phyloP scores from a whole-genome alignment of 2,113 vertebrate species.

The Pseudorectes ferrugineus region DNA sequence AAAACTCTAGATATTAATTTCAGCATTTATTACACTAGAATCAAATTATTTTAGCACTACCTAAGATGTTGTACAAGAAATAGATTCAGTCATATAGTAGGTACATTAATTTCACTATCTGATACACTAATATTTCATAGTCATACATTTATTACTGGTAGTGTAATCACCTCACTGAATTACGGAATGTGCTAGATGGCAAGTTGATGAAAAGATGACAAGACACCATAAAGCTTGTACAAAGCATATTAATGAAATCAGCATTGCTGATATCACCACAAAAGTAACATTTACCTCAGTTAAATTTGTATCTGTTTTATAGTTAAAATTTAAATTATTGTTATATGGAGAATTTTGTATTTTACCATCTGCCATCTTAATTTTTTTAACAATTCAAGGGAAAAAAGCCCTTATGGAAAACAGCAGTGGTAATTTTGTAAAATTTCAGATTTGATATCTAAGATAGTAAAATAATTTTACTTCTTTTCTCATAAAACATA shows the following conservation, averaged over 20 bases:
- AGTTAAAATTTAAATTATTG: background rate
- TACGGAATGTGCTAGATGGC: background rate
- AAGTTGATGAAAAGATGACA: background rate
- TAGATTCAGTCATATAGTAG: background rate
- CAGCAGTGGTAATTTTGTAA: background rate
- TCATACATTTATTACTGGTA: background rate
- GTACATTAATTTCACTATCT: background rate
- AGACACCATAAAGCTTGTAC: background rate
- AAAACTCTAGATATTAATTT: background rate
- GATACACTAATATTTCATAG: background rate
- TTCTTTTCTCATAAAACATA: background rate
- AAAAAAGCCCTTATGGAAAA: background rate
- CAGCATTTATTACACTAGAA: background rate
- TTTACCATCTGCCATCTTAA: background rate
- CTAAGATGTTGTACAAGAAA: background rate
- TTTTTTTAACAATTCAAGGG: background rate
- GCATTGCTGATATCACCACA: background rate
- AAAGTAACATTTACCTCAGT: background rate
- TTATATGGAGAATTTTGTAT: background rate
- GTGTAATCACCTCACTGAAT: background rate
- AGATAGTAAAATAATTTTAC: background rate
- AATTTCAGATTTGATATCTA: background rate
- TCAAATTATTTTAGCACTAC: background rate
- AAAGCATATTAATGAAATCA: background rate
- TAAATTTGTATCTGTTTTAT: background rate